Conservation (phyloP, 2,888 invertebrate species). For the Agrochola lychnidis region DNA sequence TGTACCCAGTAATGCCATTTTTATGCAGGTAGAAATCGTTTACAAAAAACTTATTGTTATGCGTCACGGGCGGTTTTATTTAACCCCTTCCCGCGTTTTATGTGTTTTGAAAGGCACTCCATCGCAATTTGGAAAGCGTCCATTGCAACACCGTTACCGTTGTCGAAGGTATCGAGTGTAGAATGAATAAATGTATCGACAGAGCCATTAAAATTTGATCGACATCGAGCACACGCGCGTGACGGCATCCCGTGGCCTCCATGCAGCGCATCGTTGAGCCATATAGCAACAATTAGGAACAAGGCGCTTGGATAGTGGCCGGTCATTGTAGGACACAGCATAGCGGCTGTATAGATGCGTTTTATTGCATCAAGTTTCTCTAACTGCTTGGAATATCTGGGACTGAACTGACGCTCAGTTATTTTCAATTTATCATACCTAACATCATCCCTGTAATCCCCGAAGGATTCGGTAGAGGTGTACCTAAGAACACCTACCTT, state of each 20-base stretch:
- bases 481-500: neutral
- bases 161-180: conserved; percentile 67
- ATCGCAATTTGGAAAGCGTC: conserved; percentile 70
- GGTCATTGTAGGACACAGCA: conserved; percentile 42
- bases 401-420: neutral
- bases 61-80: neutral
- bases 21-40: neutral
- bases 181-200: conserved; percentile 73
- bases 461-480: neutral
- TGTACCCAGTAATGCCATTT: neutral
- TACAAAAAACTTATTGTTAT: neutral
- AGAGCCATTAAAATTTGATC: conserved; percentile 80
- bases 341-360: conserved; percentile 13
- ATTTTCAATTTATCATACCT: conserved; percentile 11
- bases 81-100: neutral
- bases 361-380: conserved; percentile 12
- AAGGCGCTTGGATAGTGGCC: conserved; percentile 47
- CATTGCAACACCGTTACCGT: conserved; percentile 70
- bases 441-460: neutral
- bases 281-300: conserved; percentile 62
- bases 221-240: conserved; percentile 75
- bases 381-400: conserved; percentile 6
- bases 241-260: conserved; percentile 79
- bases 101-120: conserved; percentile 24
- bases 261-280: conserved; percentile 67